A percentile compares a stretch with the other conserved stretches of the same genome.
phyloP scores from a whole-genome alignment of 2,113 vertebrate genomes.

The Phaetusa simplex region DNA sequence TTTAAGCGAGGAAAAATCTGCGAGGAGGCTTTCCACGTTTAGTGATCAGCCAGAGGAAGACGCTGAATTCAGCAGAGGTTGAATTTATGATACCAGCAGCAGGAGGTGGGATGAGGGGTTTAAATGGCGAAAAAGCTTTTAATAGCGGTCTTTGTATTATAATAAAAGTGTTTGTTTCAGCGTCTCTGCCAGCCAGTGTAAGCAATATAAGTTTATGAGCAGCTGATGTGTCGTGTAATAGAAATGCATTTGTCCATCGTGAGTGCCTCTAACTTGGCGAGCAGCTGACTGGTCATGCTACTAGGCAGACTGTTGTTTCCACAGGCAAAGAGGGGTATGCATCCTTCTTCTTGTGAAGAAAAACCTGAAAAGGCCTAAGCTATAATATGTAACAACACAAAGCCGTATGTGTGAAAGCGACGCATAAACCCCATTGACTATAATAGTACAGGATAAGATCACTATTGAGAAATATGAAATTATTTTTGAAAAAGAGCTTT shows the following conservation, averaged over 20 bases:
- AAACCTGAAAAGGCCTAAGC: neutral
- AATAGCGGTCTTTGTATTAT: neutral
- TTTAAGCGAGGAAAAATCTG: neutral
- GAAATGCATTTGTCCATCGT: neutral
- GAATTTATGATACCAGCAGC: neutral
- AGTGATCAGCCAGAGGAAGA: neutral
- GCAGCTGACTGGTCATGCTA: neutral
- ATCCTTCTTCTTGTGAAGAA: neutral
- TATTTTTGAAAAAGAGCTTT: neutral
- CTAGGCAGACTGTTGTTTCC: neutral
- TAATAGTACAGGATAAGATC: neutral
- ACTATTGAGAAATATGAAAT: neutral
- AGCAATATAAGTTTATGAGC: neutral
- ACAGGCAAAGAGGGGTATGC: neutral
- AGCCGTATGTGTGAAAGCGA: neutral
- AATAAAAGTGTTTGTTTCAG: neutral
- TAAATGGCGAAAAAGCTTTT: neutral
- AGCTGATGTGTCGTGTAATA: neutral
- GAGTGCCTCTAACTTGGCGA: neutral
- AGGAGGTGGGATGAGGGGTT: neutral
- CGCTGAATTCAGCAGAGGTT: neutral
- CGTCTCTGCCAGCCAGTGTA: neutral
- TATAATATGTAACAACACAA: neutral
- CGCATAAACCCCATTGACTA: neutral
- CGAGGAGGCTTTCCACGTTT: rapidly evolving